These are phyloP conservation scores for Pterophyllum scalare DNA, from an alignment of 2,113 vertebrate species.

Conservation along the genomic window DNA sequence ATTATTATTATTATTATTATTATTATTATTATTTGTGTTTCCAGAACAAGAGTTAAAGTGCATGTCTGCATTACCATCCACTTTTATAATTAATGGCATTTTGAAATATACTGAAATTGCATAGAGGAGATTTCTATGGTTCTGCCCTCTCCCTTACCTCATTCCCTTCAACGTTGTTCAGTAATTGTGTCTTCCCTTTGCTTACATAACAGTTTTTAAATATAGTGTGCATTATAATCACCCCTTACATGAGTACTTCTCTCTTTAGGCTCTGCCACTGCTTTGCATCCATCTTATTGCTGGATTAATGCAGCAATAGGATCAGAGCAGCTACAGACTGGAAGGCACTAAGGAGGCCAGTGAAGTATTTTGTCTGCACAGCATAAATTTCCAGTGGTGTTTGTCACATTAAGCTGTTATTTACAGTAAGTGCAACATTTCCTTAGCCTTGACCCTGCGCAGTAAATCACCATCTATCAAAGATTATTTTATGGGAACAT, in stretches of 20 bases:
- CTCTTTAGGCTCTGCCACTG: background rate
- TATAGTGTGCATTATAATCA: constrained; percentile 15
- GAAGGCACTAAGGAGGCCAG: background rate
- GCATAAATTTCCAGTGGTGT: constrained; percentile 10
- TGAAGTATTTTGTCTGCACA: background rate
- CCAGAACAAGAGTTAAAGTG: background rate
- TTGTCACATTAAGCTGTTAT: constrained; percentile 37
- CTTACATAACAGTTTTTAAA: constrained; percentile 22
- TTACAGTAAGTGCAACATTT: background rate
- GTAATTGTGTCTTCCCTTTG: constrained; percentile 16
- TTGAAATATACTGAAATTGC: background rate
- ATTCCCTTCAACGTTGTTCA: constrained; percentile 3
- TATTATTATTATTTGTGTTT: background rate
- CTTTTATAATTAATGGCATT: background rate
- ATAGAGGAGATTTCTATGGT: constrained; percentile 6
- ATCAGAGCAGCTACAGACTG: constrained; percentile 20
- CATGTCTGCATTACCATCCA: background rate
- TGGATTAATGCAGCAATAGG: constrained; percentile 31
- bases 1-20: too few relatives aligned
- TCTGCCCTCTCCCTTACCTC: constrained; percentile 24
- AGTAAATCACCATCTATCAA: constrained; percentile 1
- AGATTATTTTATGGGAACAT: background rate
- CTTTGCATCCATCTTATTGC: constrained; percentile 26
- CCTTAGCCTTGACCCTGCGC: constrained; percentile 11
- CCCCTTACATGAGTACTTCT: background rate